These are phyloP conservation scores for Mustelus asterias DNA, from an alignment of 2,113 vertebrate species.

Conservation along the genomic window DNA sequence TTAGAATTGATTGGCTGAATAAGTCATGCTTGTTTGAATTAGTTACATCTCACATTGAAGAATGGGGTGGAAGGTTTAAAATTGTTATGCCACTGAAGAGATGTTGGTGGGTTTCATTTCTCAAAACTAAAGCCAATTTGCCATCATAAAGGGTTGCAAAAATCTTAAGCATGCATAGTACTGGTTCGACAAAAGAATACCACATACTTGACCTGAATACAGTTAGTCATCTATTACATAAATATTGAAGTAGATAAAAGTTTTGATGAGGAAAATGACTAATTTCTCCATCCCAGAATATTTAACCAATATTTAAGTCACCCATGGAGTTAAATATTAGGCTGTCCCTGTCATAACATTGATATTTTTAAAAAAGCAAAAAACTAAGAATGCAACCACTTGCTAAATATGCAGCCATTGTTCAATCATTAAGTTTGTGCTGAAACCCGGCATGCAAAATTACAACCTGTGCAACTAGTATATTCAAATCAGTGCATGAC, in stretches of 20 bases:
- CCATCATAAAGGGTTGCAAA: not conserved
- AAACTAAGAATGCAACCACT: not conserved
- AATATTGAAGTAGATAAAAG: not conserved
- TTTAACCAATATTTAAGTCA: constrained; percentile 26
- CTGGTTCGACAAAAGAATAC: not conserved
- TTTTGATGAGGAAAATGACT: constrained; percentile 1
- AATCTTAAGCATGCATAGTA: constrained; percentile 27
- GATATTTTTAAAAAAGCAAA: not conserved
- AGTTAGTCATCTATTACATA: not conserved
- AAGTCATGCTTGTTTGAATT: not conserved
- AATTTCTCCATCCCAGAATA: constrained; percentile 9
- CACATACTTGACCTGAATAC: not conserved
- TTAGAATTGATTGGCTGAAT: not conserved
- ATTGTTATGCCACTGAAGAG: not conserved
- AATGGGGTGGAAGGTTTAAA: not conserved
- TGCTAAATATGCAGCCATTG: constrained; percentile 28
- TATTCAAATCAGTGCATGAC: constrained; percentile 22
- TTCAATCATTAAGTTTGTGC: constrained; percentile 30
- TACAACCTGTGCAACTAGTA: constrained; percentile 17
- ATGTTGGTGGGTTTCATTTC: not conserved
- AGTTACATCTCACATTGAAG: not conserved
- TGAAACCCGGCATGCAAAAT: constrained; percentile 19
- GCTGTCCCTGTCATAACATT: constrained; percentile 2
- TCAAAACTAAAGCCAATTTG: not conserved
- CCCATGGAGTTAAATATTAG: not conserved